phyloP scores from a whole-genome alignment of 1,140 invertebrate genomes.

The Charaxes varanes region DNA sequence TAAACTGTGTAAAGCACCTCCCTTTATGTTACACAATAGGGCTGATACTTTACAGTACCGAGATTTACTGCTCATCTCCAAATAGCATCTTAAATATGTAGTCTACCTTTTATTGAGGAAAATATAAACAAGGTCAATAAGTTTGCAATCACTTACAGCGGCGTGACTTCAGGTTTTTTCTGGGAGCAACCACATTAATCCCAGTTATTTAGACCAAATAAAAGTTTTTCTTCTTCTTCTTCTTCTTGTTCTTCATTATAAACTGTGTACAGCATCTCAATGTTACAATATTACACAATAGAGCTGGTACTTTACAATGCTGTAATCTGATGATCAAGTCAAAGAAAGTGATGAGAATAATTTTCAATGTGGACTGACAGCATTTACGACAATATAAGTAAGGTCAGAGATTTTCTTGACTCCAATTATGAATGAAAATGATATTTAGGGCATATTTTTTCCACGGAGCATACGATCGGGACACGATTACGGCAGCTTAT shows the following conservation, averaged over 20 bases:
- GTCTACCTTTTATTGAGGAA: no score
- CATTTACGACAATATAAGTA: no score
- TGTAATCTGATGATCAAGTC: no score
- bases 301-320: not conserved
- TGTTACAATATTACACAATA: slow-evolving; percentile 8
- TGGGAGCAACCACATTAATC: slow-evolving; percentile 23
- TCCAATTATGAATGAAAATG: slow-evolving; percentile 50
- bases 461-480: slow-evolving; percentile 46
- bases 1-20: slow-evolving; percentile 24
- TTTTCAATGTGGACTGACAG: no score
- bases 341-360: no score
- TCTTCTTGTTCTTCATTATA: no score
- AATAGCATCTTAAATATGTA: no score
- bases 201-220: no score
- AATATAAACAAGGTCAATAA: no score
- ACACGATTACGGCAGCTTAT: slow-evolving; percentile 42
- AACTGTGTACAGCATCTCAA: slow-evolving; percentile 22
- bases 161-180: slow-evolving; percentile 53
- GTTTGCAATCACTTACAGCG: no score
- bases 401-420: slow-evolving; percentile 36
- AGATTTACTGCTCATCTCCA: no score
- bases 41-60: not conserved
- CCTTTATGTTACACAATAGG: slow-evolving; percentile 10
- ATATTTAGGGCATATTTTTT: slow-evolving; percentile 67
- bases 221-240: no score